Percentiles rank a stretch among this genome's conserved stretches.
These are phyloP conservation scores for Tortrix viridana DNA, from an alignment of 2,888 invertebrate genomes.

Conservation along the genomic window DNA sequence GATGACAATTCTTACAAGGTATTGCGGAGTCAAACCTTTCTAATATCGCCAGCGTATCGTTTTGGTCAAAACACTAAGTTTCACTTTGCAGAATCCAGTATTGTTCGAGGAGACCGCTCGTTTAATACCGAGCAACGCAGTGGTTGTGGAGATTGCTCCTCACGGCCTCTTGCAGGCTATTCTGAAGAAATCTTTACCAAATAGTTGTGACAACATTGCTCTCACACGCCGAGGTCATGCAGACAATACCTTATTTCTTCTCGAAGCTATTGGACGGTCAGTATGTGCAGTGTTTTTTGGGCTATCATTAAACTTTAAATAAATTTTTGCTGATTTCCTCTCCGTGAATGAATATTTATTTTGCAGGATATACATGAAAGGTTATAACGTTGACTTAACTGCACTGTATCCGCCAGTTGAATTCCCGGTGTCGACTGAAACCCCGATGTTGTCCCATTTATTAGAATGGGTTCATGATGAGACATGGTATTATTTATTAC, in stretches of 20 bases:
- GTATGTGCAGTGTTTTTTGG: slow-evolving; percentile 42
- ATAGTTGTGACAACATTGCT: slow-evolving; percentile 85
- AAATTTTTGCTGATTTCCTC: too few species aligned
- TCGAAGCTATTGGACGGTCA: slow-evolving; percentile 82
- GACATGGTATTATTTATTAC: too few species aligned
- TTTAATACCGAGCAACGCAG: slow-evolving; percentile 88
- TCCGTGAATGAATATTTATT: too few species aligned
- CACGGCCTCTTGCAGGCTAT: slow-evolving; percentile 92
- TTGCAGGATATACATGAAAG: slow-evolving; percentile 86
- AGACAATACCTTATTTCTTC: slow-evolving; percentile 79
- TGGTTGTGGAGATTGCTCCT: slow-evolving; percentile 92
- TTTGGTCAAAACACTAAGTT: too few species aligned
- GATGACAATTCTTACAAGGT: too few species aligned
- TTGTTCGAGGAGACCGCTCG: slow-evolving; percentile 89
- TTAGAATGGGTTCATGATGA: slow-evolving; percentile 90
- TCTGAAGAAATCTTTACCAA: slow-evolving; percentile 86
- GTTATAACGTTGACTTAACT: slow-evolving; percentile 86
- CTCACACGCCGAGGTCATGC: slow-evolving; percentile 86
- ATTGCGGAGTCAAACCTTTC: too few species aligned
- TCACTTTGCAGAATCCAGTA: slow-evolving; percentile 71
- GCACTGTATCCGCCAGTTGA: slow-evolving; percentile 87
- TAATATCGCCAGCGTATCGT: too few species aligned
- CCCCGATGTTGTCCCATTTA: slow-evolving; percentile 89
- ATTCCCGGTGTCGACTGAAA: slow-evolving; percentile 90
- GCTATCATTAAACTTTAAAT: too few species aligned